These are phyloP conservation scores for Ganaspis brasiliensis DNA, from an alignment of 2,888 invertebrate species.

Conservation along the genomic window DNA sequence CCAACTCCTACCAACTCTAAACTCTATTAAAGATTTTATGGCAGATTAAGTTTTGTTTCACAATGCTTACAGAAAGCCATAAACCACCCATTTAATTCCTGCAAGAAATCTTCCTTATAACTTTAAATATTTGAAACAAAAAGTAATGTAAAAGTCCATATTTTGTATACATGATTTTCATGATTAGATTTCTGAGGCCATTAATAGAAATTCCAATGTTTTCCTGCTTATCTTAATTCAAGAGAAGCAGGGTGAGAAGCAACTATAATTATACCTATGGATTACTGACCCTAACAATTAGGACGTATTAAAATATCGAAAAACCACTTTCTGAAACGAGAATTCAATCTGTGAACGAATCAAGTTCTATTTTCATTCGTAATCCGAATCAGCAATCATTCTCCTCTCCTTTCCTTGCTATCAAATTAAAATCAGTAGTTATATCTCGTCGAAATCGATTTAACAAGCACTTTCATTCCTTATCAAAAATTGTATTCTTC, in stretches of 20 bases:
- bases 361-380: constrained; percentile 67
- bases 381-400: constrained; percentile 57
- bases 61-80: too few species aligned
- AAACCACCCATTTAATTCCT: too few species aligned
- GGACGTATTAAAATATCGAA: constrained; percentile 69
- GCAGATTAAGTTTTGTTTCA: too few species aligned
- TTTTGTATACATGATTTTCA: neutral
- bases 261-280: constrained; percentile 24
- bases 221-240: neutral
- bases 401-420: constrained; percentile 9
- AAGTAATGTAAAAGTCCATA: neutral
- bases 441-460: constrained; percentile 1
- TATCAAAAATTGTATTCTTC: neutral
- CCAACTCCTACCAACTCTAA: too few species aligned
- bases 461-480: neutral
- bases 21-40: too few species aligned
- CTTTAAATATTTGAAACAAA: neutral
- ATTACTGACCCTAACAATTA: constrained; percentile 37
- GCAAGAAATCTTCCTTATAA: too few species aligned
- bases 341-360: constrained; percentile 67
- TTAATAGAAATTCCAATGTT: constrained; percentile 27
- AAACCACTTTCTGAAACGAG: constrained; percentile 61
- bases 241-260: neutral
- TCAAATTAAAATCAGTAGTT: constrained; percentile 26
- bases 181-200: constrained; percentile 10